Evolutionary conservation across 2,888 invertebrate species (phyloP).

Genomic region (Nomada fabriciana): DNA sequence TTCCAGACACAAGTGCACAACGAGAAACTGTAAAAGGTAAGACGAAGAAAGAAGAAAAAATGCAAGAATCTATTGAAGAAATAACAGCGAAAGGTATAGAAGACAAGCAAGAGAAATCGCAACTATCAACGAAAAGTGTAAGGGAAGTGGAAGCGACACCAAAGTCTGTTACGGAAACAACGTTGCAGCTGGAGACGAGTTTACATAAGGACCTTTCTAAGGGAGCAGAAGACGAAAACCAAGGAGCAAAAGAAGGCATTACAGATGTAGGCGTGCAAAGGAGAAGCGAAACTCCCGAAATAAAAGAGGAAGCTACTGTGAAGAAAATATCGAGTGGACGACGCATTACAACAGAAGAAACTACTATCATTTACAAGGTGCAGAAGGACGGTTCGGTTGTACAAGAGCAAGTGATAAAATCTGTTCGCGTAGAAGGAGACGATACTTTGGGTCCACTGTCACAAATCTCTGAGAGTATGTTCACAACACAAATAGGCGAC

Average conservation of each 20-base stretch:
- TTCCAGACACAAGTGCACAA: too few relatives aligned
- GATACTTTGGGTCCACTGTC: conserved; percentile 17
- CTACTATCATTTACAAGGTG: conserved; percentile 65
- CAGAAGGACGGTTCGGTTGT: conserved; percentile 63
- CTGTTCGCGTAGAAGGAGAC: conserved; percentile 57
- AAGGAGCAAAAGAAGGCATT: not conserved
- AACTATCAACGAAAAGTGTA: not conserved
- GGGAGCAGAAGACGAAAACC: not conserved
- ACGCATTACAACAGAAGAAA: conserved; percentile 61
- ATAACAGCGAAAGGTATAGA: not conserved
- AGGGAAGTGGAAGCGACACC: conserved; percentile 15
- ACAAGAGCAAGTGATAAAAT: conserved; percentile 57
- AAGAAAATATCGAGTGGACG: conserved; percentile 34
- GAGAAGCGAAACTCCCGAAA: conserved; percentile 2
- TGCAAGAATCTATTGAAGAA: conserved; percentile 5
- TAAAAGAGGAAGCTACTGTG: conserved; percentile 11
- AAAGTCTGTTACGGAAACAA: not conserved
- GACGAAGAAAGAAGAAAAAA: conserved; percentile 17
- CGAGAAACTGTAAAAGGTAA: not conserved
- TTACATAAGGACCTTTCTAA: conserved; percentile 16
- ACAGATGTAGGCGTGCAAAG: not conserved
- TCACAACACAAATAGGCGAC: conserved; percentile 39
- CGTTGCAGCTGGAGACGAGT: not conserved
- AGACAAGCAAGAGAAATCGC: not conserved
- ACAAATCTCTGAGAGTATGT: conserved; percentile 37